Evolutionary conservation across 1,140 invertebrate species (phyloP), one percentile per base, ranked within the genome.

Genomic region (Papilio glaucus): DNA sequence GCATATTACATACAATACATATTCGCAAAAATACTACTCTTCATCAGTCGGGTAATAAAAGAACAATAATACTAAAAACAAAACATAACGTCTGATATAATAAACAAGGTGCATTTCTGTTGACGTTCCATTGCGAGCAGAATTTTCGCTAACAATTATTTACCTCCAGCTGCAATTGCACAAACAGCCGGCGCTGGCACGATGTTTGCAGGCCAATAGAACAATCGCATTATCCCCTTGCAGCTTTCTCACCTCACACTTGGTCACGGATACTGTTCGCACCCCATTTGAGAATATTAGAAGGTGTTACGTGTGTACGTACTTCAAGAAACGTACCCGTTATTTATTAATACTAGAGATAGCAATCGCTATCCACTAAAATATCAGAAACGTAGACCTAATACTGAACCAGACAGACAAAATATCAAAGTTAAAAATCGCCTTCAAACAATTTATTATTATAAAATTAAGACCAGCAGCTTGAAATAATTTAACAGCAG

Each of bases 211-310:
- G 39, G 38, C 38, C n/a, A 49, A 62, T 26, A 69, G 65, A 49
- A 69, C 65, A 69, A 69, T 69, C 42, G 65, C 42, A 69, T 69
- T 69, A 69, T 26, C 24, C 29, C 21, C n/a, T n/a, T 68, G 21
- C 63, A 68, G 41, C 41, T 68, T 29, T 29, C 6, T 42, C 24
- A 49, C 41, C 15, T 45, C 13, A 33, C 41, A 49, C 65, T 69
- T 69, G 10, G 39, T 49, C 26, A 49, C 1, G n/a, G 12, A 67
- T 26, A 67, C 18, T 67, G 21, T 24, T 41, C 37, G 5, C 12
- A 41, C 39, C n/a, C n/a, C n/a, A n/a, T 42, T 24, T 39, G 10
- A 21, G 8, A 49, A n/a, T 49, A 49, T 21, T 21, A 49, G 1
- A 10, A 49, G 18, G 18, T 9, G n/a, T n/a, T n/a, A n/a, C n/a